Base-by-base conservation (phyloP, 2,888 invertebrate genomes). In the Cryptocheilus praepositus region DNA sequence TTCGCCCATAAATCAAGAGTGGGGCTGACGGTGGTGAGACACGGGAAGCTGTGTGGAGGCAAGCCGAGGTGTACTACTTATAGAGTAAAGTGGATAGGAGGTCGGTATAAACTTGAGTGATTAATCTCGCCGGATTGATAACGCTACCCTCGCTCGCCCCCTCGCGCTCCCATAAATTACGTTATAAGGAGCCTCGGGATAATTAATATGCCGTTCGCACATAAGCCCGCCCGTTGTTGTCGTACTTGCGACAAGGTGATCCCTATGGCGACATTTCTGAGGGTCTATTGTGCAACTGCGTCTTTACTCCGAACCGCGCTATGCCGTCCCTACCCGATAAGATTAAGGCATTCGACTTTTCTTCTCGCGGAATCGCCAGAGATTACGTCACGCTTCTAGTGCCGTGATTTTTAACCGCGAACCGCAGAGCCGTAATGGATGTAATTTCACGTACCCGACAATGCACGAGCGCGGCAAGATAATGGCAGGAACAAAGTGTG, bases 41-140 rank as follows among this genome's bases (percentile, higher is more conserved):
- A 57, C 55, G 73, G 65, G 76, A 66, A 73, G 74, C 76, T 80
- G 74, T 70, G 71, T 77, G 70, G 75, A 73, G 76, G 81, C 76
- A 76, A 73, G 79, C 71, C 74, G 72, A 76, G 70, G 73, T 79
- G 76, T 79, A 81, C 81, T 82, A 81, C 82, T 85, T 82, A 81
- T 71, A 71, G 80, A 81, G 82, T 78, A 81, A 81, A 85, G 82
- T 82, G 85, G 80, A 81, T 79, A 72, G 76, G 79, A 79, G 80
- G 78, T 76, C 76, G 80, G 77, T 81, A 82, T 85, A 85, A 85
- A 85, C 85, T 85, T 84, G 80, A 82, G 85, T 85, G 85, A 87
- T 87, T 86, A 87, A 87, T 87, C 86, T 87, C 81, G 61, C 77
- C 71, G 81, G 86, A 86, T 87, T 87, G 86, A 87, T 86, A 85